Evolutionary conservation across 2,113 vertebrate species (phyloP).

Genomic region (Eclectus roratus): DNA sequence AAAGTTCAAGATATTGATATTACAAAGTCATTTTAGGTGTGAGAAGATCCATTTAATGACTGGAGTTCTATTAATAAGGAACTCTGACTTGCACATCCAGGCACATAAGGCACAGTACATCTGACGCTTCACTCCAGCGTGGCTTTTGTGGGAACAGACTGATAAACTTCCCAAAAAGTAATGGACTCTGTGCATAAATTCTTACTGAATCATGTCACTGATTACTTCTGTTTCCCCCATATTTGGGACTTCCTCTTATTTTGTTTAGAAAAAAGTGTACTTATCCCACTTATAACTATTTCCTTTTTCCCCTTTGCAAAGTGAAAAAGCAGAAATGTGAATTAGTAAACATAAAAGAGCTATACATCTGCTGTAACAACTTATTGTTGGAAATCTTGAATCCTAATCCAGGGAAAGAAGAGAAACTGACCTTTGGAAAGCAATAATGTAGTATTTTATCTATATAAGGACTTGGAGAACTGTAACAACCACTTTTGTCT

Average conservation of each 20-base stretch:
- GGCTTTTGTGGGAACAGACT: background rate
- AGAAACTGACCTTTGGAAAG: slow-evolving; percentile 40
- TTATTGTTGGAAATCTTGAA: slow-evolving; percentile 68
- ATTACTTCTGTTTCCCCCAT: background rate
- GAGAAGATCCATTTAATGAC: background rate
- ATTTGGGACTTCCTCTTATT: background rate
- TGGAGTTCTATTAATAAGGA: background rate
- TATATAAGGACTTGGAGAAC: slow-evolving; percentile 35
- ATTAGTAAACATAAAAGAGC: slow-evolving; percentile 44
- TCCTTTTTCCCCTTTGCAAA: slow-evolving; percentile 55
- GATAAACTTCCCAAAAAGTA: background rate
- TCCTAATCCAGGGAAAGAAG: slow-evolving; percentile 66
- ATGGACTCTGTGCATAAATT: background rate
- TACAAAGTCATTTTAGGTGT: background rate
- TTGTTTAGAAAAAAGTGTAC: background rate
- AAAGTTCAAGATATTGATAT: background rate
- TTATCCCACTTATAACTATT: slow-evolving; percentile 34
- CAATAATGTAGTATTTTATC: slow-evolving; percentile 59
- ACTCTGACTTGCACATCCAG: background rate
- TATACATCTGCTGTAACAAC: slow-evolving; percentile 22
- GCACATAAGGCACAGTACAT: background rate
- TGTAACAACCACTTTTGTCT: background rate
- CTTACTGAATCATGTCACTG: background rate
- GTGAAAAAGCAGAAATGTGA: slow-evolving; percentile 64
- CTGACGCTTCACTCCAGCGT: background rate